A percentile compares a stretch with the other conserved stretches of the same genome.
Evolutionary conservation across 2,888 invertebrate genomes (phyloP).

Genomic region (Drosophila subquinaria): DNA sequence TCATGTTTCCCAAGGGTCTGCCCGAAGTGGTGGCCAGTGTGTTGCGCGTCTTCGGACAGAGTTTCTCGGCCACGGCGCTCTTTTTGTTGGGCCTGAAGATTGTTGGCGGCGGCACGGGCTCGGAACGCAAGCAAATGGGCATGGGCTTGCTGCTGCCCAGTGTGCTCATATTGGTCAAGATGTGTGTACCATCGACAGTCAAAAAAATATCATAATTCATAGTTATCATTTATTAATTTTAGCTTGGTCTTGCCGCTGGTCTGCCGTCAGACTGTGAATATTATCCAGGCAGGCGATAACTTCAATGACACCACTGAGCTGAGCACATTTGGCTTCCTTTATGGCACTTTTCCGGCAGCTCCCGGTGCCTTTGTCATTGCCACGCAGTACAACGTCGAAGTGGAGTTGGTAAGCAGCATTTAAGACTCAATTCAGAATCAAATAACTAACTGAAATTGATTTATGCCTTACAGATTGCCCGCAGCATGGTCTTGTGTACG

Average conservation of each 20-base stretch:
- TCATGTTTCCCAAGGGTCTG: conserved; percentile 91
- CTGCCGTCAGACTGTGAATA: conserved; percentile 93
- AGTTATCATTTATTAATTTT: conserved; percentile 69
- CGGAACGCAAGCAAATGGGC: conserved; percentile 85
- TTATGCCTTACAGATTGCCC: conserved; percentile 91
- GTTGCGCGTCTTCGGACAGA: conserved; percentile 92
- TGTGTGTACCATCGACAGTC: conserved; percentile 87
- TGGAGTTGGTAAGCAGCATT: conserved; percentile 90
- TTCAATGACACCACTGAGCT: conserved; percentile 92
- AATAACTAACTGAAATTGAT: neutral
- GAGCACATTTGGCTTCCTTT: conserved; percentile 97
- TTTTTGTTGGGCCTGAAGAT: conserved; percentile 96
- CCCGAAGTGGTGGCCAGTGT: conserved; percentile 91
- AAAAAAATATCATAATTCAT: too few species aligned
- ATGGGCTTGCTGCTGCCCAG: conserved; percentile 93
- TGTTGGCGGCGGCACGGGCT: conserved; percentile 94
- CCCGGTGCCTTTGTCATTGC: conserved; percentile 98
- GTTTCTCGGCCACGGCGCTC: conserved; percentile 96
- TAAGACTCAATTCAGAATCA: neutral
- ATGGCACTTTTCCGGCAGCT: conserved; percentile 98
- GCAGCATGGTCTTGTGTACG: conserved; percentile 97
- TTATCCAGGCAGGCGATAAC: conserved; percentile 89
- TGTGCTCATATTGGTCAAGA: conserved; percentile 95
- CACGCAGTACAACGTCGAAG: conserved; percentile 93
- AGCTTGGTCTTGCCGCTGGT: conserved; percentile 94